phyloP scores from a whole-genome alignment of 2,888 invertebrate genomes.

The Pristionchus entomophagus region DNA sequence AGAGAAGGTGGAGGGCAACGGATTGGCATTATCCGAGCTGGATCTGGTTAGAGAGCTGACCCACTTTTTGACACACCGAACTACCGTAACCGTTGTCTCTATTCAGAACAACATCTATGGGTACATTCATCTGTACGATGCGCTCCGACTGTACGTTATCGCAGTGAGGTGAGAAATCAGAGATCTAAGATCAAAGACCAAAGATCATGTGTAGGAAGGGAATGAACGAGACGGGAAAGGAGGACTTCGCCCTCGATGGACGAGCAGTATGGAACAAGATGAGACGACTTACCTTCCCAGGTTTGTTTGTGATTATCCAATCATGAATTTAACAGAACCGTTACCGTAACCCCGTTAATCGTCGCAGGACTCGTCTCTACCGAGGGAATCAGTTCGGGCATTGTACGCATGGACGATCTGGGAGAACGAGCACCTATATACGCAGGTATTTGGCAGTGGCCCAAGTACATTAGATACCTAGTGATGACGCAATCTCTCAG shows the following conservation, averaged over 20 bases:
- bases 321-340: too few species aligned
- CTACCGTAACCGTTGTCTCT: not conserved
- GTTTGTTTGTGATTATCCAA: too few species aligned
- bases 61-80: not conserved
- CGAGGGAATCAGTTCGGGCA: conserved; percentile 68
- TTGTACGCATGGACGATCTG: conserved; percentile 73
- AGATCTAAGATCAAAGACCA: not conserved
- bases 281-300: conserved; percentile 69
- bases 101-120: conserved; percentile 72
- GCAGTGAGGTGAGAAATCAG: conserved; percentile 60
- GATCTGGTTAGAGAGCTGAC: conserved; percentile 62
- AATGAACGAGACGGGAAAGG: conserved; percentile 62
- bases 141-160: conserved; percentile 71
- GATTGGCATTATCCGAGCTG: conserved; percentile 67
- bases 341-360: too few species aligned
- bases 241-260: conserved; percentile 68
- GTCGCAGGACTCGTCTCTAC: conserved; percentile 64
- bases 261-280: conserved; percentile 72
- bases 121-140: conserved; percentile 74
- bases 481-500: conserved; percentile 51
- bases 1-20: conserved; percentile 69
- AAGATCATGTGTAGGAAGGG: not conserved
- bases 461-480: not conserved
- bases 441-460: conserved; percentile 57
- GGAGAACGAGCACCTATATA: conserved; percentile 73